phyloP scores from a whole-genome alignment of 2,113 vertebrate genomes.

The Eidolon helvum region DNA sequence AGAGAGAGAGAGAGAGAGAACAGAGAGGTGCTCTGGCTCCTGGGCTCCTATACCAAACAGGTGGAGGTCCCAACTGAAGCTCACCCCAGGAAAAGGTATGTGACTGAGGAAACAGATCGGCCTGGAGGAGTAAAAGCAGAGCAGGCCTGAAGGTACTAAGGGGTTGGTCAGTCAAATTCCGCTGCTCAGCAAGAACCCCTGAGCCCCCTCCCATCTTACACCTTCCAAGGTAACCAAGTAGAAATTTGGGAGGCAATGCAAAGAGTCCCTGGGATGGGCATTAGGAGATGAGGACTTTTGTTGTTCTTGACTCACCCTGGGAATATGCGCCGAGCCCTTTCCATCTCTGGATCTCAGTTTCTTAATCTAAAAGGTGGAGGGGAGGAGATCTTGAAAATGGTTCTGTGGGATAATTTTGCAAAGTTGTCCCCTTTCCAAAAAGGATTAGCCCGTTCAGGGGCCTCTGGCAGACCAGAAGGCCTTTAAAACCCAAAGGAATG shows the following conservation, averaged over 20 bases:
- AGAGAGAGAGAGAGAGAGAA: not conserved
- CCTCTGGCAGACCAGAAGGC: not conserved
- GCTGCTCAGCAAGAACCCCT: not conserved
- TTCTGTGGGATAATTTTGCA: not conserved
- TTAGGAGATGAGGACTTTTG: not conserved
- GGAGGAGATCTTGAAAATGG: not conserved
- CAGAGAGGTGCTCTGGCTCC: not conserved
- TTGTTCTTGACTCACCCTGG: not conserved
- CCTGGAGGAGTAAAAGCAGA: not conserved
- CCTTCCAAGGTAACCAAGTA: not conserved
- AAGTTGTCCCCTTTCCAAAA: not conserved
- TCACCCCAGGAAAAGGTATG: slow-evolving; percentile 51
- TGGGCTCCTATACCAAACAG: not conserved
- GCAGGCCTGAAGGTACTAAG: not conserved
- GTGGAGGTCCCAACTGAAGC: not conserved
- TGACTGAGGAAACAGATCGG: not conserved
- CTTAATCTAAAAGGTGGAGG: not conserved
- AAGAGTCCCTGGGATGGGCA: not conserved
- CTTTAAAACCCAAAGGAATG: not conserved
- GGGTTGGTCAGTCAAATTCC: not conserved
- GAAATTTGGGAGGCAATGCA: not conserved
- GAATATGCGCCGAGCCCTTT: not conserved
- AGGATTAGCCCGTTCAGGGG: not conserved
- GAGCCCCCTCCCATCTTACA: not conserved
- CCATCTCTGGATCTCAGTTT: not conserved